These are phyloP conservation scores for Cataglyphis hispanica DNA, from an alignment of 1,140 invertebrate species.

Conservation along the genomic window DNA sequence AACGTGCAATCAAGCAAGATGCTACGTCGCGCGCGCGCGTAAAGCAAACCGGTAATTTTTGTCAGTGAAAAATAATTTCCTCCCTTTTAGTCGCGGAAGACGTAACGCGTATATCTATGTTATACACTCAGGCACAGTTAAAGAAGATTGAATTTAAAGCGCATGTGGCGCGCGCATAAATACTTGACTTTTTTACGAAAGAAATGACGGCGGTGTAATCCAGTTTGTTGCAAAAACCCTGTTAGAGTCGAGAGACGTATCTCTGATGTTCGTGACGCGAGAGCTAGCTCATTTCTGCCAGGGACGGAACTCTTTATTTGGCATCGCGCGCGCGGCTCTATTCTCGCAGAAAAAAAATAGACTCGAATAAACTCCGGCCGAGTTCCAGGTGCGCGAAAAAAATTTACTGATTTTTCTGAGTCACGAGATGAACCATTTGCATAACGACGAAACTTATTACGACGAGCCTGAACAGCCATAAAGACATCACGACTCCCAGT, in stretches of 20 bases:
- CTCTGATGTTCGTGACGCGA: conserved; percentile 5
- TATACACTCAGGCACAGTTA: conserved; percentile 33
- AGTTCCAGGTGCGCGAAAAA: conserved; percentile 21
- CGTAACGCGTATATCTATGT: background rate
- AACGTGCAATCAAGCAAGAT: background rate
- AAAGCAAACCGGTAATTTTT: conserved; percentile 9
- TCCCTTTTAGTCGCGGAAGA: conserved; percentile 1
- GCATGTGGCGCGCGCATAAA: conserved; percentile 9
- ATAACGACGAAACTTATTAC: conserved; percentile 52
- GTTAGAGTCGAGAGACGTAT: conserved; percentile 4
- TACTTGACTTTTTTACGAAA: conserved; percentile 22
- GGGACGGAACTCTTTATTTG: conserved; percentile 12
- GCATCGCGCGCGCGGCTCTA: background rate
- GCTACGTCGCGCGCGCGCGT: too few relatives aligned
- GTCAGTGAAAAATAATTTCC: background rate
- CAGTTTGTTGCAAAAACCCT: conserved; percentile 41
- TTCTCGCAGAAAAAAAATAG: background rate
- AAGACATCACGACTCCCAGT: background rate
- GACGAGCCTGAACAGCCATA: background rate
- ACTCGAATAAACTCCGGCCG: conserved; percentile 14
- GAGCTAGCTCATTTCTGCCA: conserved; percentile 28
- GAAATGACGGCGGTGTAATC: conserved; percentile 49
- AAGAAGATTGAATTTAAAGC: conserved; percentile 55
- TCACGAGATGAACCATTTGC: conserved; percentile 20
- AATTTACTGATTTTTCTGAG: conserved; percentile 3